These are phyloP conservation scores for Neosilurus mollespiculum DNA, from an alignment of 2,797 vertebrate genomes.

Conservation along the genomic window DNA sequence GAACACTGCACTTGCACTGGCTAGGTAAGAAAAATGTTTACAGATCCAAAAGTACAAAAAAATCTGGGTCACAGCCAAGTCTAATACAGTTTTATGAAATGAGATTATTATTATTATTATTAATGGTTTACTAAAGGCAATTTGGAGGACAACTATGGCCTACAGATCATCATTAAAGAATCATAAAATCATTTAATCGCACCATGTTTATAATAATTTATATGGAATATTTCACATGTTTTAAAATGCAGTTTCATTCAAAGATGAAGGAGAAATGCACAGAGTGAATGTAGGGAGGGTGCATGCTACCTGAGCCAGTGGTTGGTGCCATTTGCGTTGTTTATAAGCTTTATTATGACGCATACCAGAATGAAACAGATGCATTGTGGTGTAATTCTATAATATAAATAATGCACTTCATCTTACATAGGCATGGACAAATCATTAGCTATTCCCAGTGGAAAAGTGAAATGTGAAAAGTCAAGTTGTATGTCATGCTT, in stretches of 20 bases:
- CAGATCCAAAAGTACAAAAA: neutral
- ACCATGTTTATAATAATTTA: no score
- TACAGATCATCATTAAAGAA: no score
- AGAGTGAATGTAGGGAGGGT: neutral
- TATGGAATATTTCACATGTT: no score
- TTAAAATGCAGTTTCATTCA: neutral
- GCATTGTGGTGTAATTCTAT: neutral
- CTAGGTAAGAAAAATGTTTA: neutral
- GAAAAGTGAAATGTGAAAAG: neutral
- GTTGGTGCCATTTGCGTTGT: neutral
- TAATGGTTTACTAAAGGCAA: no score
- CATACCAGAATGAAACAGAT: neutral
- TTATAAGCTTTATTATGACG: neutral
- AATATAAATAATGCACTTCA: neutral
- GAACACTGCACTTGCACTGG: neutral
- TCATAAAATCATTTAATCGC: no score
- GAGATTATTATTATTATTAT: neutral
- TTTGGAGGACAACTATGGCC: no score
- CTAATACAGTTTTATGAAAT: neutral
- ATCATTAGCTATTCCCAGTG: neutral
- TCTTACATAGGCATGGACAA: neutral
- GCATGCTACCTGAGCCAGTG: neutral
- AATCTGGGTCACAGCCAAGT: neutral
- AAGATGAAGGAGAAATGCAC: neutral
- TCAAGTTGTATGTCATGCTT: neutral